Percentiles rank a stretch among this genome's conserved stretches.
phyloP scores from a whole-genome alignment of 2,113 vertebrate genomes.

The Gadus chalcogrammus region DNA sequence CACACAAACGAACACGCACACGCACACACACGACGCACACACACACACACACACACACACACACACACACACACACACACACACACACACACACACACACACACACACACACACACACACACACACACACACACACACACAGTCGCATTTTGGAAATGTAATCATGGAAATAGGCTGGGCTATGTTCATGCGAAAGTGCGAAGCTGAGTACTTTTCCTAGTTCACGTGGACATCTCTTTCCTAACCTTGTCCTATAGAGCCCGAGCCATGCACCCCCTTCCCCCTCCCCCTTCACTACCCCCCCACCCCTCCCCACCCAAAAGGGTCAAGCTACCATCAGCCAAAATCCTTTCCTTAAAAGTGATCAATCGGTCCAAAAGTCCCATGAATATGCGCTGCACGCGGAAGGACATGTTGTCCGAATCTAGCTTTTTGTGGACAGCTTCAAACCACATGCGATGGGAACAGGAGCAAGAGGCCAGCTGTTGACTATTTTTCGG shows the following conservation, averaged over 20 bases:
- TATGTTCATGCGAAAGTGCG: not conserved
- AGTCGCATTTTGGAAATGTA: not conserved
- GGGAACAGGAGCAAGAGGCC: too few relatives aligned
- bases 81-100: not conserved
- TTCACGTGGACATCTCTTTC: conserved; percentile 1
- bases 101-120: too few relatives aligned
- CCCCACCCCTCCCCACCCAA: not conserved
- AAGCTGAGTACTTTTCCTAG: not conserved
- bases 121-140: not conserved
- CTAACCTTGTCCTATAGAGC: not conserved
- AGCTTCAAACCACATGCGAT: too few relatives aligned
- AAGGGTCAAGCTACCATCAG: not conserved
- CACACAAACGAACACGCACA: conserved; percentile 6
- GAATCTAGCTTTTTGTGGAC: too few relatives aligned
- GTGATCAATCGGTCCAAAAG: too few relatives aligned
- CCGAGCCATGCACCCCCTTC: not conserved
- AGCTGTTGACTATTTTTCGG: not conserved
- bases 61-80: too few relatives aligned
- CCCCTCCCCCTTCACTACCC: not conserved
- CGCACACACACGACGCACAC: not conserved
- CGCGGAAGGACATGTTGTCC: too few relatives aligned
- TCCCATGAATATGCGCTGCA: too few relatives aligned
- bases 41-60: too few relatives aligned
- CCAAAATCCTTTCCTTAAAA: not conserved
- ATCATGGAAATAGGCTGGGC: not conserved